Conservation (phyloP, 2,888 invertebrate species). For the Drosophila borborema region DNA sequence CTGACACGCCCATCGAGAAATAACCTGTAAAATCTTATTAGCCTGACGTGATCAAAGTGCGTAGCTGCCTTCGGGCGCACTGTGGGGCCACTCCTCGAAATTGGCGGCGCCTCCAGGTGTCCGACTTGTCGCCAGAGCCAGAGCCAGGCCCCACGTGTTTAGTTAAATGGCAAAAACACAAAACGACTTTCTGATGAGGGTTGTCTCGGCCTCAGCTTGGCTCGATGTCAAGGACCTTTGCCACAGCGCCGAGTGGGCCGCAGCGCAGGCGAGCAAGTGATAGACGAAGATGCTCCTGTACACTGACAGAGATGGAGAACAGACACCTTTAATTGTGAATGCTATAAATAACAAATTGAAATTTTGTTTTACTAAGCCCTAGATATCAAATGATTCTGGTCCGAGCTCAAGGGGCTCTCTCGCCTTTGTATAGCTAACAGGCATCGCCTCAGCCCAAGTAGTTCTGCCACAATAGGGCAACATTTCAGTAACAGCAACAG, state of each 20-base stretch:
- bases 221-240: conserved; percentile 26
- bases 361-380: background rate
- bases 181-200: conserved; percentile 59
- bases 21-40: conserved; percentile 70
- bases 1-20: conserved; percentile 32
- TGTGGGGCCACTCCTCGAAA: background rate
- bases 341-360: conserved; percentile 4
- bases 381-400: background rate
- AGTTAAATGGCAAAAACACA: conserved; percentile 24
- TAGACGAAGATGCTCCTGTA: background rate
- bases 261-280: background rate
- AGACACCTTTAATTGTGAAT: background rate
- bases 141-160: background rate
- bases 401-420: background rate
- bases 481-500: background rate
- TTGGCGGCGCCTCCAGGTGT: conserved; percentile 41
- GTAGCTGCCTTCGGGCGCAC: conserved; percentile 25
- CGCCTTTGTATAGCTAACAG: background rate
- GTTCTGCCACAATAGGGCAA: too few relatives aligned
- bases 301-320: background rate
- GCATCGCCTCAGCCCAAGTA: background rate
- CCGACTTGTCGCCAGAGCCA: conserved; percentile 42
- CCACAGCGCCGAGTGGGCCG: conserved; percentile 10
- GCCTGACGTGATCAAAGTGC: conserved; percentile 63
- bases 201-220: conserved; percentile 21